Base-by-base conservation (phyloP, 2,113 vertebrate genomes). In the Hepsetus odoe region DNA sequence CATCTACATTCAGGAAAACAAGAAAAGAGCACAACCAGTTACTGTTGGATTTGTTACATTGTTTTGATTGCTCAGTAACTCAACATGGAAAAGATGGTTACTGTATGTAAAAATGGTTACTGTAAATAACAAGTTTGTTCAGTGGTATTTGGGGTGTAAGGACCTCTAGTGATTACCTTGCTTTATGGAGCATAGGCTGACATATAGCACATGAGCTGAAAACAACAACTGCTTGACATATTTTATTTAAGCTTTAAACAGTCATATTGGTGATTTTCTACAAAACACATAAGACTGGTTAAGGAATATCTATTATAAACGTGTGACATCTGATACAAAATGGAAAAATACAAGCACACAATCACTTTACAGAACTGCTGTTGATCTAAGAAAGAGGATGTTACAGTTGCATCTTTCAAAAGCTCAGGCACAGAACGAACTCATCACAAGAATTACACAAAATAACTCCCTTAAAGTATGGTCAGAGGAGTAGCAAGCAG, bases 271-370 rank as follows among this genome's bases (percentile, higher is more conserved):
- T 74, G 77, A 62, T 76, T 83, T 40, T 73, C 74, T 86, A 92
- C 81, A 92, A 92, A 91, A 89, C 86, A 85, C 74, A 81, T 59
- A 86, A 85, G 64, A 83, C 82, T 80, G 86, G 53, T 46, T 64
- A 24, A 74, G 82, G n/a, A 74, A 83, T 74, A 75, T 71, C 55
- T 5, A 33, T 33, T 79, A 86, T 81, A 83, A 79, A 46, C 46
- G 77, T 44, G 22, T 35, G 67, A 74, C 80, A 84, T 32, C 33
- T 13, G 51, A 69, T 53, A 76, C 74, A 69, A 72, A 82, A 24
- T 42, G 68, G 32, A 80, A 68, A 85, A 85, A 84, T 44, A 85
- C 67, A 80, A 42, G 35, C 56, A 75, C 74, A 77, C 56, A 7
- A 64, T 79, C 59, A 75, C 51, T 20, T 14, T 53, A 77, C 18